A percentile compares a stretch with the other conserved stretches of the same genome.
phyloP scores from a whole-genome alignment of 1,140 invertebrate genomes.

The Sinonovacula constricta region DNA sequence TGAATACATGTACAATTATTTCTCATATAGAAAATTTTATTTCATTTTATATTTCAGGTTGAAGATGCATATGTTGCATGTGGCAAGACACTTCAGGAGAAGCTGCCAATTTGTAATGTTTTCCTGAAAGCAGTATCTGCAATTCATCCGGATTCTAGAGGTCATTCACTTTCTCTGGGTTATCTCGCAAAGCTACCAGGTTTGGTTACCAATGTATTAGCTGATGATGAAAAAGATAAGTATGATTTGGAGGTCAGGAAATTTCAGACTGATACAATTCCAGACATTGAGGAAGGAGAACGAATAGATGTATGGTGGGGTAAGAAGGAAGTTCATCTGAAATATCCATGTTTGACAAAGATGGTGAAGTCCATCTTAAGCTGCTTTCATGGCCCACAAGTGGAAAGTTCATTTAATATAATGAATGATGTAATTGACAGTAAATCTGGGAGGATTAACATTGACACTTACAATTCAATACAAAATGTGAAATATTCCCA shows the following conservation, averaged over 20 bases:
- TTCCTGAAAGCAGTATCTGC: slow-evolving; percentile 45
- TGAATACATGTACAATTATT: too few relatives aligned
- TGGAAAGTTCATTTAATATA: slow-evolving; percentile 47
- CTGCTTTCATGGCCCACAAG: slow-evolving; percentile 54
- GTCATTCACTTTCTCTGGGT: slow-evolving; percentile 13
- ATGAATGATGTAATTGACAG: slow-evolving; percentile 53
- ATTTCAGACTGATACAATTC: slow-evolving; percentile 26
- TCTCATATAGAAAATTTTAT: too few relatives aligned
- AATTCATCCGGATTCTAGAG: slow-evolving; percentile 46
- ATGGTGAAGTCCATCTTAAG: slow-evolving; percentile 27
- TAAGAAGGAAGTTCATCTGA: slow-evolving; percentile 25
- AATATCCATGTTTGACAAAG: slow-evolving; percentile 31
- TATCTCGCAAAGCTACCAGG: slow-evolving; percentile 35
- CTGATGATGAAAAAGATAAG: slow-evolving; percentile 10
- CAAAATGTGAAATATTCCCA: slow-evolving; percentile 51
- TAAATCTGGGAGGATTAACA: slow-evolving; percentile 43
- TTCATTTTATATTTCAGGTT: too few relatives aligned
- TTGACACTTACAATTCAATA: slow-evolving; percentile 48
- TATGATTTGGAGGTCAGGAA: slow-evolving; percentile 44
- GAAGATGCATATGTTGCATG: too few relatives aligned
- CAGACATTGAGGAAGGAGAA: too few relatives aligned
- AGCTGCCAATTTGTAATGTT: slow-evolving; percentile 37
- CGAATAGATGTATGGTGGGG: slow-evolving; percentile 44
- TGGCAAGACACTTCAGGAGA: slow-evolving; percentile 51
- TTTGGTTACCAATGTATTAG: slow-evolving; percentile 32